Evolutionary conservation across 2,113 vertebrate genomes (phyloP).

Genomic region (Cynocephalus volans): DNA sequence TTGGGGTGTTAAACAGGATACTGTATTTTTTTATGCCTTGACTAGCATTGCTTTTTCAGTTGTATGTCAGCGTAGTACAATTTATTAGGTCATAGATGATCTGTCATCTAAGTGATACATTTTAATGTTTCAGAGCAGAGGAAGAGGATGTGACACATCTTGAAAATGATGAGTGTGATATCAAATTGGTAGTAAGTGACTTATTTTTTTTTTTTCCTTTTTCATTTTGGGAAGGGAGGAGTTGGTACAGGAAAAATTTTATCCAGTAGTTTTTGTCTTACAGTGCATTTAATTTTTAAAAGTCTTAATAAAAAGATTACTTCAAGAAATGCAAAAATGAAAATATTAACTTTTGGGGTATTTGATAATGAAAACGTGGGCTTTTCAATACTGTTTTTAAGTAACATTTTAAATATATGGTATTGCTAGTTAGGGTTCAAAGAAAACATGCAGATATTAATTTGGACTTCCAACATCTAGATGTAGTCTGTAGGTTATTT

Average conservation of each 20-base stretch:
- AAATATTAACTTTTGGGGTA: background rate
- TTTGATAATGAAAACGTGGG: background rate
- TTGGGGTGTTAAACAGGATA: background rate
- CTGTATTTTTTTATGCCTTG: background rate
- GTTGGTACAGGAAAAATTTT: background rate
- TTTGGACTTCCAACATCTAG: background rate
- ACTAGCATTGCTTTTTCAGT: background rate
- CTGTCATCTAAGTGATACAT: background rate
- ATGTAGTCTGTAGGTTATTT: background rate
- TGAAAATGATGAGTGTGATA: slow-evolving; percentile 81
- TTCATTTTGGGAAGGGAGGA: background rate
- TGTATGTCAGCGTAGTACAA: background rate
- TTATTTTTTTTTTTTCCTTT: slow-evolving; percentile 14
- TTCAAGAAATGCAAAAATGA: background rate
- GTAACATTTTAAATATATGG: background rate
- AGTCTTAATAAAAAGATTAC: background rate
- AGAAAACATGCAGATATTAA: background rate
- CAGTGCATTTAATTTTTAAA: background rate
- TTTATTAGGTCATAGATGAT: background rate
- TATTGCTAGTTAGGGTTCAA: background rate
- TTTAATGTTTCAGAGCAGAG: slow-evolving; percentile 83
- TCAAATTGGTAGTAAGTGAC: slow-evolving; percentile 89
- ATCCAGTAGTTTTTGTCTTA: background rate
- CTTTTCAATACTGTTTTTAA: background rate
- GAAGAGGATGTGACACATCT: slow-evolving; percentile 51